Percentiles rank a stretch among this genome's conserved stretches.
phyloP scores from a whole-genome alignment of 2,797 vertebrate genomes.

The Benthosema pterotum region DNA sequence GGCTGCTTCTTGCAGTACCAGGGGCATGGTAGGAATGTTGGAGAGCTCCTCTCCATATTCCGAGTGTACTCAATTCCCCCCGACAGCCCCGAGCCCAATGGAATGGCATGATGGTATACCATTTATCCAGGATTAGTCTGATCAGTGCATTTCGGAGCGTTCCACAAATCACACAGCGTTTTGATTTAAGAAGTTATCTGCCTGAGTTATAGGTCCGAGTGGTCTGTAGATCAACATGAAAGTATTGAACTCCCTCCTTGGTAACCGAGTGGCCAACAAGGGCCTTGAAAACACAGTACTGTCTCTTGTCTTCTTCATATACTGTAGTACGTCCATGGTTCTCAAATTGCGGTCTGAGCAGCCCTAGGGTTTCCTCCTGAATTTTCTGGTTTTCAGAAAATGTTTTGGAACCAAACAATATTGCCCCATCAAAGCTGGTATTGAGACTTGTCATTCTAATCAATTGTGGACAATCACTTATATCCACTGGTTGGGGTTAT shows the following conservation, averaged over 20 bases:
- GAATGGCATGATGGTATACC: slow-evolving; percentile 73
- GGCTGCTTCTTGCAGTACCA: slow-evolving; percentile 58
- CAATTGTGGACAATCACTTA: too few relatives aligned
- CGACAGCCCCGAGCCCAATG: slow-evolving; percentile 72
- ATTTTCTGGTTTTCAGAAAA: too few relatives aligned
- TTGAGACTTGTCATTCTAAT: too few relatives aligned
- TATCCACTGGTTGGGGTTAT: too few relatives aligned
- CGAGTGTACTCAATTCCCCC: slow-evolving; percentile 76
- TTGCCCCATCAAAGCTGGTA: too few relatives aligned
- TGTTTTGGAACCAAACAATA: too few relatives aligned
- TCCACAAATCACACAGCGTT: slow-evolving; percentile 41
- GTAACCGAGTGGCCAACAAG: too few relatives aligned
- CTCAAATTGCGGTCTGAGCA: too few relatives aligned
- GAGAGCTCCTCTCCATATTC: slow-evolving; percentile 72
- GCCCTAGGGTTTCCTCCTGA: too few relatives aligned
- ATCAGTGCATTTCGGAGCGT: slow-evolving; percentile 57
- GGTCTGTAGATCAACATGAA: not conserved
- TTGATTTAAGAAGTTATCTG: slow-evolving; percentile 41
- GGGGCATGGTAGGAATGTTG: slow-evolving; percentile 72
- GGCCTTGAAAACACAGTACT: too few relatives aligned
- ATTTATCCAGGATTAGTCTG: slow-evolving; percentile 70
- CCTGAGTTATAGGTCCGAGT: slow-evolving; percentile 33
- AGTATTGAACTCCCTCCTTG: not conserved
- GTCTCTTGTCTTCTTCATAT: too few relatives aligned
- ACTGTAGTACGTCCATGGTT: too few relatives aligned